Percentiles rank a stretch among this genome's conserved stretches.
Conservation (phyloP, 1,140 invertebrate genomes). For the Fopius arisanus region DNA sequence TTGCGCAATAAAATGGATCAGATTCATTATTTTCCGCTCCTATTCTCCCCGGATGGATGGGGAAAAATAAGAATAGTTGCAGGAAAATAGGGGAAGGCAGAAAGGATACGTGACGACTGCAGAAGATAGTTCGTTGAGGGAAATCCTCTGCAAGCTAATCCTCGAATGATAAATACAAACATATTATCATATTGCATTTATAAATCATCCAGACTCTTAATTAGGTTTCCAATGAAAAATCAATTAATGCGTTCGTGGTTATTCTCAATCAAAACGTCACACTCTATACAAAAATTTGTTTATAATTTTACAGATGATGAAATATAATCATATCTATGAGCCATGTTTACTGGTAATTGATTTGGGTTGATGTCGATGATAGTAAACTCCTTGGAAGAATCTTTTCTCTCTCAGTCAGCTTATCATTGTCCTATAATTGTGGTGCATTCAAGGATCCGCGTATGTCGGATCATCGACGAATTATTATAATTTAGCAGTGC, state of each 20-base stretch:
- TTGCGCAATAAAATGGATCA: conserved; percentile 26
- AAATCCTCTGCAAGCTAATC: conserved; percentile 46
- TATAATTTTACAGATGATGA: conserved; percentile 58
- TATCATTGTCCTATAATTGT: not conserved
- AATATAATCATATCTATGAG: conserved; percentile 53
- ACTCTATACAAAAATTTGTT: no score
- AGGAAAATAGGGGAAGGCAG: not conserved
- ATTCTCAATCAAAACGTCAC: no score
- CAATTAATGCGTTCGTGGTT: no score
- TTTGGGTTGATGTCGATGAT: no score
- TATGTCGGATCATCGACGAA: not conserved
- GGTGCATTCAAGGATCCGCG: no score
- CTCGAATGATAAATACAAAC: conserved; percentile 44
- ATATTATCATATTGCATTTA: conserved; percentile 47
- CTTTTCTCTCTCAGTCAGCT: no score
- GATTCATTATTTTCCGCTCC: conserved; percentile 45
- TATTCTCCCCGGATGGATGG: not conserved
- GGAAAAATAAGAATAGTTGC: not conserved
- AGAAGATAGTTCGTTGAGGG: conserved; percentile 45
- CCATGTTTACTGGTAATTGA: conserved; percentile 59
- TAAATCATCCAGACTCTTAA: conserved; percentile 51
- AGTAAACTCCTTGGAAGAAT: no score
- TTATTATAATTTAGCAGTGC: not conserved
- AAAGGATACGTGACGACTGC: conserved; percentile 46
- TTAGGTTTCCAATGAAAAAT: no score